Percentiles rank a stretch among this genome's conserved stretches.
Evolutionary conservation across 2,888 invertebrate genomes (phyloP).

Genomic region (Spilarctia lutea): DNA sequence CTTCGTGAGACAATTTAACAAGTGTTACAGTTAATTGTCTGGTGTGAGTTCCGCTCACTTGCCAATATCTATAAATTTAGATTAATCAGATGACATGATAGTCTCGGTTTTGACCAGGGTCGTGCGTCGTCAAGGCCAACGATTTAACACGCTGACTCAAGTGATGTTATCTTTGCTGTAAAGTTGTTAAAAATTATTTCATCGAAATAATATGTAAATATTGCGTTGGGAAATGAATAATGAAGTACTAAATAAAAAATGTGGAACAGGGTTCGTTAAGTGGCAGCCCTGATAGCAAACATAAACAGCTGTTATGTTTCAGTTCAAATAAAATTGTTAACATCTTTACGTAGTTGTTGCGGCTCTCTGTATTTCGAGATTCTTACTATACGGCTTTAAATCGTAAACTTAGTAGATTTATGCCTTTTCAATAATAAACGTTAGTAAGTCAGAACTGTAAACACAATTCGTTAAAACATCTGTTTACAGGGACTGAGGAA

Average conservation of each 20-base stretch:
- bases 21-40: slow-evolving; percentile 74
- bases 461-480: slow-evolving; percentile 43
- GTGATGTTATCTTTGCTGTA: slow-evolving; percentile 49
- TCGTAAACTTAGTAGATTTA: slow-evolving; percentile 55
- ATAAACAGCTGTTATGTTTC: slow-evolving; percentile 56
- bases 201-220: slow-evolving; percentile 34
- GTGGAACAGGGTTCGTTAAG: slow-evolving; percentile 24
- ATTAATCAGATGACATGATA: slow-evolving; percentile 69
- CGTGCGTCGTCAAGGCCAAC: slow-evolving; percentile 61
- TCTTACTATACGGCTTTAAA: slow-evolving; percentile 42
- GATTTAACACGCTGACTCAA: slow-evolving; percentile 41
- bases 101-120: slow-evolving; percentile 55
- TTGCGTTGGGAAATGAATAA: slow-evolving; percentile 34
- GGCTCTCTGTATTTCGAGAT: slow-evolving; percentile 52
- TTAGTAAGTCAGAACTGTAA: slow-evolving; percentile 47
- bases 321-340: slow-evolving; percentile 55
- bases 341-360: slow-evolving; percentile 51
- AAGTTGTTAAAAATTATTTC: slow-evolving; percentile 38
- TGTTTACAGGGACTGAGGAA: slow-evolving; percentile 43
- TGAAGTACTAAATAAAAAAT: slow-evolving; percentile 35
- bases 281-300: slow-evolving; percentile 46
- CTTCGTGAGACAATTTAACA: slow-evolving; percentile 73
- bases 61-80: slow-evolving; percentile 78
- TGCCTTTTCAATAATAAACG: slow-evolving; percentile 48
- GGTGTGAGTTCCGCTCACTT: slow-evolving; percentile 64